Evolutionary conservation across 2,888 invertebrate genomes (phyloP).

Genomic region (Meiosimyza decipiens): DNA sequence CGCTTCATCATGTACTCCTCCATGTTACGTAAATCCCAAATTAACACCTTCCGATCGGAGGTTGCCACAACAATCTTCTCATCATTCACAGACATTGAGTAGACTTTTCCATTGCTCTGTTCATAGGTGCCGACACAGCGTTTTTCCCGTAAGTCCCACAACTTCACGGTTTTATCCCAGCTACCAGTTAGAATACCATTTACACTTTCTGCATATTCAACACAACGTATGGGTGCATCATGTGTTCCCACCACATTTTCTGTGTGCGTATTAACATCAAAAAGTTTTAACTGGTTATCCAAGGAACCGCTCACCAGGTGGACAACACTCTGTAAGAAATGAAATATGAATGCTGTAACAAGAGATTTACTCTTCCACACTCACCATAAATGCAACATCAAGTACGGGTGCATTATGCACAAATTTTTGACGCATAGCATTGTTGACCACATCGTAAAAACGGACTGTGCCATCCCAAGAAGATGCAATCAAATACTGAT

Average conservation of each 20-base stretch:
- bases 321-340: constrained; percentile 84
- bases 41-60: constrained; percentile 91
- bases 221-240: constrained; percentile 89
- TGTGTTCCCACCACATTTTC: constrained; percentile 90
- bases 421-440: constrained; percentile 89
- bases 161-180: constrained; percentile 96
- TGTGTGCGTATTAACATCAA: constrained; percentile 89
- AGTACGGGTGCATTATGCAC: constrained; percentile 89
- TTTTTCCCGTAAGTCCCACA: constrained; percentile 93
- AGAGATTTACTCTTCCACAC: constrained; percentile 25
- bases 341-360: neutral
- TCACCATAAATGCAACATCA: constrained; percentile 88
- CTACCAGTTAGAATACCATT: constrained; percentile 94
- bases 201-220: constrained; percentile 89
- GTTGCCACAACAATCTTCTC: constrained; percentile 97
- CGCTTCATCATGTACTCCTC: constrained; percentile 91
- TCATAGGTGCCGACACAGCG: constrained; percentile 86
- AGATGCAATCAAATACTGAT: constrained; percentile 92
- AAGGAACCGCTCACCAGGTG: constrained; percentile 95
- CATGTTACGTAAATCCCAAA: constrained; percentile 98
- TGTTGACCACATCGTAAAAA: constrained; percentile 91
- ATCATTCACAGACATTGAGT: constrained; percentile 94
- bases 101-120: constrained; percentile 88
- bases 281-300: constrained; percentile 84
- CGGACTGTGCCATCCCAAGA: constrained; percentile 97